These are phyloP conservation scores for Periplaneta americana DNA, from an alignment of 1,140 invertebrate species.

Conservation along the genomic window DNA sequence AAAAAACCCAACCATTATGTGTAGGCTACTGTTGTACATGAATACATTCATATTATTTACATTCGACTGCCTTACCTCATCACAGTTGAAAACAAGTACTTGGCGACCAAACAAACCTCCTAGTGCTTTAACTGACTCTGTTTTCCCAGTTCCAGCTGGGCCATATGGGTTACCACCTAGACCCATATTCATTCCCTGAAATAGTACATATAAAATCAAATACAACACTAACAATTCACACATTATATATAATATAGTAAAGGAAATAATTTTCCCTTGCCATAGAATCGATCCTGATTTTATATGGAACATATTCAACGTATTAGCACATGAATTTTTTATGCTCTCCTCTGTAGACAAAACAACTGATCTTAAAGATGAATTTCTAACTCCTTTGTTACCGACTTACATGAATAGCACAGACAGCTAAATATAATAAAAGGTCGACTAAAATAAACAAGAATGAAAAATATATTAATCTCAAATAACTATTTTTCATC, in stretches of 20 bases:
- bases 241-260: background rate
- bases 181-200: slow-evolving; percentile 86
- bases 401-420: too few relatives aligned
- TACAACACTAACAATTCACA: too few relatives aligned
- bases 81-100: slow-evolving; percentile 96
- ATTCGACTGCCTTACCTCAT: slow-evolving; percentile 63
- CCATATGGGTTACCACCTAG: slow-evolving; percentile 98
- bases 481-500: too few relatives aligned
- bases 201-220: slow-evolving; percentile 10
- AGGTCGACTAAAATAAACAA: too few relatives aligned
- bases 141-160: slow-evolving; percentile 97
- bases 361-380: too few relatives aligned
- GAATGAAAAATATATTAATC: too few relatives aligned
- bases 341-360: too few relatives aligned
- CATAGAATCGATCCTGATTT: background rate
- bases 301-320: background rate
- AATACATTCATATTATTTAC: background rate
- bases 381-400: too few relatives aligned
- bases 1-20: too few relatives aligned
- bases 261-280: background rate
- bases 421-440: too few relatives aligned
- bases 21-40: too few relatives aligned
- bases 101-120: slow-evolving; percentile 84
- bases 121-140: slow-evolving; percentile 94
- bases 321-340: too few relatives aligned